phyloP scores from a whole-genome alignment of 2,113 vertebrate genomes.

The Xyliphius kryptos region DNA sequence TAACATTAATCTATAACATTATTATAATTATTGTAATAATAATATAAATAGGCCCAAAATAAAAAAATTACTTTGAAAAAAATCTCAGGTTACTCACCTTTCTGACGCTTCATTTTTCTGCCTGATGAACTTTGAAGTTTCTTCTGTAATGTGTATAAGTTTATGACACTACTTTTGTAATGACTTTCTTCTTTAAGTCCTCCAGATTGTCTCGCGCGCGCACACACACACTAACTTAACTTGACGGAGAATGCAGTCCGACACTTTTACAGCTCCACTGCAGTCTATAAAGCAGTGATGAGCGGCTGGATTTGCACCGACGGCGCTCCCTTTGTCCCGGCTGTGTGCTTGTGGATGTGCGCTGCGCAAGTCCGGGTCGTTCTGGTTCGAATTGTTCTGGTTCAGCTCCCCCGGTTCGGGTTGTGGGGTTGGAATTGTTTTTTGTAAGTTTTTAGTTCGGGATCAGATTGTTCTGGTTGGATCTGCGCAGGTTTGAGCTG shows the following conservation, averaged over 20 bases:
- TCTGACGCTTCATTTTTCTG: slow-evolving; percentile 5
- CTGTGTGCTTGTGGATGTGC: background rate
- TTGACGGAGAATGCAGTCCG: slow-evolving; percentile 4
- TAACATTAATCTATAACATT: slow-evolving; percentile 4
- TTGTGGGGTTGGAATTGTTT: no score
- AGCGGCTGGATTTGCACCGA: slow-evolving; percentile 9
- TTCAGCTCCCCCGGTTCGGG: no score
- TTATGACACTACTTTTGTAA: slow-evolving; percentile 1
- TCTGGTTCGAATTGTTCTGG: no score
- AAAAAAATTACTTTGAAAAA: background rate
- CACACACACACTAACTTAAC: slow-evolving; percentile 1
- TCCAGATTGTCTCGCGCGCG: slow-evolving; percentile 6
- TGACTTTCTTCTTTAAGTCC: background rate
- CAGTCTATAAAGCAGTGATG: slow-evolving; percentile 22
- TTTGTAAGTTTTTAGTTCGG: no score
- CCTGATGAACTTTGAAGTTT: background rate
- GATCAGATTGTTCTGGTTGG: background rate
- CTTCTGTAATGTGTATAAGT: slow-evolving; percentile 5
- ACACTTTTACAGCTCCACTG: slow-evolving; percentile 5
- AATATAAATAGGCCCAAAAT: background rate
- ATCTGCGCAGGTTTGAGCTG: background rate
- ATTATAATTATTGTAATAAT: background rate
- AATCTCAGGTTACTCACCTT: slow-evolving; percentile 2
- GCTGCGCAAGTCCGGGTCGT: slow-evolving; percentile 1
- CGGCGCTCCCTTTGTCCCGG: background rate